Base-by-base conservation (phyloP, 2,113 vertebrate species). In the Anthoscopus minutus region DNA sequence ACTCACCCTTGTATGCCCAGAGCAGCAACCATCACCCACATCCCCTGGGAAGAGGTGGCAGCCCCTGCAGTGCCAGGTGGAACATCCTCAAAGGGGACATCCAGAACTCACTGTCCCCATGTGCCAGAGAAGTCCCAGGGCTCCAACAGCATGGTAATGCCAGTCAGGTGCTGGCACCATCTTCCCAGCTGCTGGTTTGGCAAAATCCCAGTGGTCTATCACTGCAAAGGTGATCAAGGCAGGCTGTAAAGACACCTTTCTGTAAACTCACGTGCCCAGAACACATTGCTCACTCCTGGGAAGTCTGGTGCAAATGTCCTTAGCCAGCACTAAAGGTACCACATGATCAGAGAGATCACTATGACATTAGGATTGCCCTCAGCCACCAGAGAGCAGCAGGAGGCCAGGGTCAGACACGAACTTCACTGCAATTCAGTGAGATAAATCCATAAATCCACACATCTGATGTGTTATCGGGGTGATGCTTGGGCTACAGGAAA, bases 71-170 rank as follows among this genome's bases (percentile, higher is more conserved):
- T 60, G 58, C 58, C 69, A 47, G 4, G 30, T 1, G 2, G 10
- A 71, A 67, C 2, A 2, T 64, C 56, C 74, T 78, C 31, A 22
- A 11, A 38, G 56, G 33, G 38, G n/a, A n/a, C n/a, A n/a, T 18
- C 47, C 66, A 35, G 70, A 35, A 6, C 44, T 24, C 0, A 0
- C 77, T n/a, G 58, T 11, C 31, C 45, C 18, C 21, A 4, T 0
- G 3, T 1, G 14, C 67, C 9, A 2, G 44, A 35, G 61, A 31
- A 89, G 47, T 10, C 16, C 23, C 0, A 0, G 40, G 53, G 57
- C 48, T 79, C 53, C 38, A n/a, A 40, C 30, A 53, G 40, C 67
- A 25, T 0, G 0, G 37, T 31, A 64, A 24, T 4, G 37, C 57
- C 69, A 88, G 47, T 18, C 50, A 42, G 58, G 54, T 0, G 0